Percentiles rank a stretch among this genome's conserved stretches.
These are phyloP conservation scores for Willisornis vidua DNA, from an alignment of 2,113 vertebrate genomes.

Conservation along the genomic window DNA sequence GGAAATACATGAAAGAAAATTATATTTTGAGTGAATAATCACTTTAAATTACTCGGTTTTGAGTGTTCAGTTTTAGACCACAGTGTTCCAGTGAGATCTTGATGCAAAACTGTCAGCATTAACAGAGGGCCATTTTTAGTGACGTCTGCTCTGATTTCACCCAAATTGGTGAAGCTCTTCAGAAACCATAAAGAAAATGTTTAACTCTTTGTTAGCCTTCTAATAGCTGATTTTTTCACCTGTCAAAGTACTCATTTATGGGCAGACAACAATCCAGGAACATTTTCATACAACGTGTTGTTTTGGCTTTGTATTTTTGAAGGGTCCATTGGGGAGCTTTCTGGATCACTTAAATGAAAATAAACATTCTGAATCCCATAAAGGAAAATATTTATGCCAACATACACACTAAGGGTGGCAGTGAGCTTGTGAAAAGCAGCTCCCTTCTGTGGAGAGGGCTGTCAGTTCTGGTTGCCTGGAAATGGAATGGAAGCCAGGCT, in stretches of 20 bases:
- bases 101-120: not conserved
- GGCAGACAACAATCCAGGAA: not conserved
- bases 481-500: not conserved
- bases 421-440: not conserved
- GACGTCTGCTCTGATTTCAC: not conserved
- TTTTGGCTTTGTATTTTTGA: not conserved
- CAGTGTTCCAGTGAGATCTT: not conserved
- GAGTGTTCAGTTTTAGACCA: not conserved
- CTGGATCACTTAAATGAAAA: not conserved
- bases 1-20: not conserved
- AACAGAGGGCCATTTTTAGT: not conserved
- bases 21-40: not conserved
- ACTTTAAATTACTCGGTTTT: not conserved
- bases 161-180: not conserved
- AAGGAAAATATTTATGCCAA: not conserved
- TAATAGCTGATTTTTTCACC: not conserved
- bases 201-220: conserved; percentile 4
- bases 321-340: not conserved
- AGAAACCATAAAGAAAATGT: not conserved
- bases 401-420: not conserved
- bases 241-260: not conserved
- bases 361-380: not conserved
- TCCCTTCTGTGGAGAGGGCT: not conserved
- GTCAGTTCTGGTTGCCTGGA: not conserved
- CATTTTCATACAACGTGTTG: not conserved